A percentile compares a stretch with the other conserved stretches of the same genome.
Conservation (phyloP, 2,888 invertebrate species). For the Odontothrips loti region DNA sequence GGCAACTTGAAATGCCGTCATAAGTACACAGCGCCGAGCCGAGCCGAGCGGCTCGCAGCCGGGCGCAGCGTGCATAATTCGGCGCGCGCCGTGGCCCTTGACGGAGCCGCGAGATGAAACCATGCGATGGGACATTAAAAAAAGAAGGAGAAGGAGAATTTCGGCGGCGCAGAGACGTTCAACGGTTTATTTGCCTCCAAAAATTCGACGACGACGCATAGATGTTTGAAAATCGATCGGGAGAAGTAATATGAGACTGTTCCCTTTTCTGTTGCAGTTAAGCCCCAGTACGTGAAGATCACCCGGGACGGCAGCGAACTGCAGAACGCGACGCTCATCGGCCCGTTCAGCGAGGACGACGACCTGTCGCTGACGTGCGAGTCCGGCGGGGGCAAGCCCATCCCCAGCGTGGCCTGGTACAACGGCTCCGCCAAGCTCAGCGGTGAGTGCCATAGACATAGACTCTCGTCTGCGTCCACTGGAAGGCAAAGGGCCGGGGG, state of each 20-base stretch:
- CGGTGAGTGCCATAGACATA: conserved; percentile 51
- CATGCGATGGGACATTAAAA: too few species aligned
- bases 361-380: conserved; percentile 66
- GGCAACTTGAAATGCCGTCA: conserved; percentile 30
- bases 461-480: too few species aligned
- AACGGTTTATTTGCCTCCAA: too few species aligned
- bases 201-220: not conserved
- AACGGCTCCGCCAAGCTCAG: conserved; percentile 64
- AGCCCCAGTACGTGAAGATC: conserved; percentile 71
- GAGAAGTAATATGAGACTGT: too few species aligned
- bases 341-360: conserved; percentile 66
- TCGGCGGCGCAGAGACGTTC: not conserved
- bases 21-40: conserved; percentile 38
- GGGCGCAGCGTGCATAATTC: too few species aligned
- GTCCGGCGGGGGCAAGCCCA: conserved; percentile 77
- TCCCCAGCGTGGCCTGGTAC: conserved; percentile 80
- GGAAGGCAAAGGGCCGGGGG: not conserved
- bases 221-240: too few species aligned
- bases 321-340: conserved; percentile 60
- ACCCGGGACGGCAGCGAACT: conserved; percentile 60
- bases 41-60: too few species aligned
- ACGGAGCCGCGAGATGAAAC: too few species aligned
- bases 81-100: too few species aligned
- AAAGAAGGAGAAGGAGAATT: not conserved
- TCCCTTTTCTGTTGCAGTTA: conserved; percentile 59